Conservation (phyloP, 1,140 invertebrate genomes). For the Plutomurus gul region DNA sequence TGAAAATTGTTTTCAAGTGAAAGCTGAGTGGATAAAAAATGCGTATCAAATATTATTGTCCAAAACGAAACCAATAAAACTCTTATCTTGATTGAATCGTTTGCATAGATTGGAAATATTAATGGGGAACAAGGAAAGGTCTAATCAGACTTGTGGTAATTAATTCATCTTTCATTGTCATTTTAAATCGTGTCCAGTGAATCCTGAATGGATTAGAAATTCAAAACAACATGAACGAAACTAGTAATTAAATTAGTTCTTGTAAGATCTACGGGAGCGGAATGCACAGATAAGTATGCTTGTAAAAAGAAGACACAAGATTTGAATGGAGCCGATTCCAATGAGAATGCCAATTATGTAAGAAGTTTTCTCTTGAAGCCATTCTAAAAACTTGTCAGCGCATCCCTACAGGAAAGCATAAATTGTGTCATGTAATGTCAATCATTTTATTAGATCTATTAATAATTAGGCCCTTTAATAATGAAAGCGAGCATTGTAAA, state of each 20-base stretch:
- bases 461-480: not conserved
- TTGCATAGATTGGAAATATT: too few relatives aligned
- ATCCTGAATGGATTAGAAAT: too few relatives aligned
- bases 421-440: not conserved
- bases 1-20: not conserved
- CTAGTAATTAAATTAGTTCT: slow-evolving; percentile 34
- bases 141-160: slow-evolving; percentile 1
- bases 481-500: not conserved
- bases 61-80: not conserved
- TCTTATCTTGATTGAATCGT: not conserved
- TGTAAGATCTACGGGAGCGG: slow-evolving; percentile 57
- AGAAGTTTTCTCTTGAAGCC: slow-evolving; percentile 65
- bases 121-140: not conserved
- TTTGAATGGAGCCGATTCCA: slow-evolving; percentile 69
- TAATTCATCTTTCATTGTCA: not conserved
- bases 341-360: slow-evolving; percentile 69
- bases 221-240: not conserved
- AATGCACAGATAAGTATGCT: slow-evolving; percentile 78
- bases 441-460: not conserved
- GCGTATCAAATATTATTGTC: slow-evolving; percentile 1
- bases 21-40: not conserved
- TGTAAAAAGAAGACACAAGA: slow-evolving; percentile 77
- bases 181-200: slow-evolving; percentile 5
- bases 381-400: slow-evolving; percentile 45
- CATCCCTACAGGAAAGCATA: too few relatives aligned